These are phyloP conservation scores for Drosophila azteca DNA, from an alignment of 1,140 invertebrate species.

Conservation along the genomic window DNA sequence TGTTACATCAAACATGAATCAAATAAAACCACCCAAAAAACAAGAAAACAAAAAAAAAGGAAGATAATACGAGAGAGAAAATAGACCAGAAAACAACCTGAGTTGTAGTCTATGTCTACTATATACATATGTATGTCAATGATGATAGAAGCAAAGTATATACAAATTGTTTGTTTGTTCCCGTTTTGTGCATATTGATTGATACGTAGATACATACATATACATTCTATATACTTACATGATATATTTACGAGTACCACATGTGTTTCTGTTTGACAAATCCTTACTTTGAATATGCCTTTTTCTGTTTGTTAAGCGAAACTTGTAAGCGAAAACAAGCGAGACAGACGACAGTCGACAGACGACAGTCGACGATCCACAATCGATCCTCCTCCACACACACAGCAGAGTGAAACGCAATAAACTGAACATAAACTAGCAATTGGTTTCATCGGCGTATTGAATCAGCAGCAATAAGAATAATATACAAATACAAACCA, in stretches of 20 bases:
- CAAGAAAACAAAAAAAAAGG: neutral
- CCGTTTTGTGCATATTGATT: conserved; percentile 36
- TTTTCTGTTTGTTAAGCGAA: conserved; percentile 73
- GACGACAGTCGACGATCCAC: too few relatives aligned
- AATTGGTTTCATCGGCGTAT: conserved; percentile 78
- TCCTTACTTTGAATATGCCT: conserved; percentile 54
- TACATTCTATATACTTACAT: conserved; percentile 7
- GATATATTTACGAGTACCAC: conserved; percentile 24
- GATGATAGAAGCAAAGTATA: conserved; percentile 44
- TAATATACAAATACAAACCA: conserved; percentile 26
- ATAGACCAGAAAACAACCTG: conserved; percentile 13
- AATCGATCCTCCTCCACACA: too few relatives aligned
- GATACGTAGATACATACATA: conserved; percentile 21
- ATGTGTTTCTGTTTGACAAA: conserved; percentile 40
- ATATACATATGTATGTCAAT: neutral
- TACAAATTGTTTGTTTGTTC: conserved; percentile 58
- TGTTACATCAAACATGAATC: conserved; percentile 18
- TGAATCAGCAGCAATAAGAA: conserved; percentile 40
- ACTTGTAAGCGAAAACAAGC: conserved; percentile 68
- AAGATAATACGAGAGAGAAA: neutral
- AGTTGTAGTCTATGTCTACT: conserved; percentile 21
- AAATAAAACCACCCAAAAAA: conserved; percentile 9
- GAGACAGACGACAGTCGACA: conserved; percentile 12
- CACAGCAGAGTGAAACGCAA: conserved; percentile 47
- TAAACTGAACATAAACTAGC: conserved; percentile 55